Evolutionary conservation across 1,140 invertebrate genomes (phyloP).

Genomic region (Diorhabda carinulata): DNA sequence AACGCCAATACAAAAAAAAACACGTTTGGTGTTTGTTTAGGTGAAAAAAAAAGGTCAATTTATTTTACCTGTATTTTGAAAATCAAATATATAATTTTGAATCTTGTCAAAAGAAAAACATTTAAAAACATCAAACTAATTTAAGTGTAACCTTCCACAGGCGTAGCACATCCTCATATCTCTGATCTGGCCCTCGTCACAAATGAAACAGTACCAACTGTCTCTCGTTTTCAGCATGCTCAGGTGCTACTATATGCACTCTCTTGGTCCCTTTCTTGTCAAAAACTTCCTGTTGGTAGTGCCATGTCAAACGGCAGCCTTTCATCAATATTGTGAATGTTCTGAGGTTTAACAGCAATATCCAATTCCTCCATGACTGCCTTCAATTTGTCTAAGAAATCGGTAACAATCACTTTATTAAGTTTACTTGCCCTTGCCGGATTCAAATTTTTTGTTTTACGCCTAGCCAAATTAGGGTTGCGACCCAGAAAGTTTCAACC

Average conservation of each 20-base stretch:
- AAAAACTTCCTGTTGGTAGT: conserved; percentile 41
- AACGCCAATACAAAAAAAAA: too few relatives aligned
- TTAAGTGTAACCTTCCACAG: too few relatives aligned
- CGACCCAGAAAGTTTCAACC: not conserved
- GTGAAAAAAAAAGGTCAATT: too few relatives aligned
- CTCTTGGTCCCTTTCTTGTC: conserved; percentile 35
- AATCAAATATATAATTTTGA: too few relatives aligned
- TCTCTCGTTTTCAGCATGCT: conserved; percentile 45
- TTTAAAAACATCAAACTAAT: too few relatives aligned
- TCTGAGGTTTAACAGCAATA: not conserved
- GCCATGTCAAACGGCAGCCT: conserved; percentile 42
- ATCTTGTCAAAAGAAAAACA: too few relatives aligned
- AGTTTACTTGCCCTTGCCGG: conserved; percentile 1
- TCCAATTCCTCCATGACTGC: not conserved
- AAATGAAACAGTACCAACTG: conserved; percentile 21
- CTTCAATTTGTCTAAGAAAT: conserved; percentile 1
- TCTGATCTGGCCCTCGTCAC: too few relatives aligned
- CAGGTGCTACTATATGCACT: conserved; percentile 36
- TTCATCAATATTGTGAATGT: conserved; percentile 48
- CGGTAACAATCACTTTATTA: conserved; percentile 2
- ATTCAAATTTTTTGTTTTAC: conserved; percentile 5
- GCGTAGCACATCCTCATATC: too few relatives aligned
- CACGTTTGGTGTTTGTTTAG: too few relatives aligned
- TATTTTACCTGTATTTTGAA: too few relatives aligned
- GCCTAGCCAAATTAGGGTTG: conserved; percentile 3